Evolutionary conservation across 1,140 invertebrate species (phyloP).

Genomic region (Camponotus pennsylvanicus): DNA sequence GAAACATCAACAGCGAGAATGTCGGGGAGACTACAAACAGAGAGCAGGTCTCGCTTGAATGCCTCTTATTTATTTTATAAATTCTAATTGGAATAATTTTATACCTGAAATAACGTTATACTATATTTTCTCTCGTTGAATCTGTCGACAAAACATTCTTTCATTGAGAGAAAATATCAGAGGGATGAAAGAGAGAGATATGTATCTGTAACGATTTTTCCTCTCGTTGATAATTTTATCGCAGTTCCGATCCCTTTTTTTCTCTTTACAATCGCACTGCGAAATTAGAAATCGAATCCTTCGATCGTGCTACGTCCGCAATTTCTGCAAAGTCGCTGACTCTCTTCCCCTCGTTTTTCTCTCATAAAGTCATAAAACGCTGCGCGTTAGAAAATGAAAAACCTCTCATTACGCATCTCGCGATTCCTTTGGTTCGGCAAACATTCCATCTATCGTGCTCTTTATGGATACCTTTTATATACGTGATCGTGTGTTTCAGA

Average conservation of each 20-base stretch:
- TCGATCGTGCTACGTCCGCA: not conserved
- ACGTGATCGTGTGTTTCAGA: not conserved
- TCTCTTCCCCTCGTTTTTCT: not conserved
- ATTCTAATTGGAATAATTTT: constrained; percentile 2
- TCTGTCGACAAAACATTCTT: not conserved
- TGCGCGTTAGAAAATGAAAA: constrained; percentile 26
- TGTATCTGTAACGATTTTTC: not conserved
- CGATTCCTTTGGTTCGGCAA: not conserved
- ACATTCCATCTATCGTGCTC: not conserved
- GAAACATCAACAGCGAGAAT: not conserved
- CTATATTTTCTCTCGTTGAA: not conserved
- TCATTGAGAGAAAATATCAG: not conserved
- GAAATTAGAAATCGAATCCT: not conserved
- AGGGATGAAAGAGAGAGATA: not conserved
- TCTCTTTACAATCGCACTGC: not conserved
- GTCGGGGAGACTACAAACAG: not conserved
- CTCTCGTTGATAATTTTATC: not conserved
- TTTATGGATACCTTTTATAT: not conserved
- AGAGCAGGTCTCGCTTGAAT: no score
- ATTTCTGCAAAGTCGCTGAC: not conserved
- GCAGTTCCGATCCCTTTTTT: not conserved
- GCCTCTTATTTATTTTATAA: not conserved
- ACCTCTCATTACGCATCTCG: not conserved
- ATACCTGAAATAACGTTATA: not conserved
- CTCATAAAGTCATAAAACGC: not conserved